Conservation (phyloP, 2,797 vertebrate species). For the Poecilia picta region DNA sequence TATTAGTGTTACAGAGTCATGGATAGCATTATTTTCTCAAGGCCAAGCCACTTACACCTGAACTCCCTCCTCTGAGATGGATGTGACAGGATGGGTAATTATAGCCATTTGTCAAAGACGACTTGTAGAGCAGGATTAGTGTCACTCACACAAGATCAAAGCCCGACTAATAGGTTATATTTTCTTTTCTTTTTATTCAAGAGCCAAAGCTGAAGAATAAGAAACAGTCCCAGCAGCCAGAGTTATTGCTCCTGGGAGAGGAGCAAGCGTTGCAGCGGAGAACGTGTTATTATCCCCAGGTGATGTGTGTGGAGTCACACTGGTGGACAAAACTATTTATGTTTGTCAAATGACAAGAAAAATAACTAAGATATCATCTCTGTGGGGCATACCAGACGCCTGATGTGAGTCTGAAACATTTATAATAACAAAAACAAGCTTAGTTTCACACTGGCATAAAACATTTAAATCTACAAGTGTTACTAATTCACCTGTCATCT, state of each 20-base stretch:
- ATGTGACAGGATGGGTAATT: constrained; percentile 18
- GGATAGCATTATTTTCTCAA: constrained; percentile 15
- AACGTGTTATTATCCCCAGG: constrained; percentile 1
- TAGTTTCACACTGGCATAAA: not conserved
- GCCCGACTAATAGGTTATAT: not conserved
- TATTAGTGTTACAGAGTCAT: constrained; percentile 29
- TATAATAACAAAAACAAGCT: not conserved
- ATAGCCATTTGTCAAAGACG: not conserved
- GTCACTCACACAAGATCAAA: constrained; percentile 13
- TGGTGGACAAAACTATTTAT: not conserved
- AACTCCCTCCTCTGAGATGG: constrained; percentile 10
- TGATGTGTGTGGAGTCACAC: not conserved
- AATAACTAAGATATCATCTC: not conserved
- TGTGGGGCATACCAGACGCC: not conserved
- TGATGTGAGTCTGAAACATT: not conserved
- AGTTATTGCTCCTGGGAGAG: constrained; percentile 34
- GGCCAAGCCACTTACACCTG: constrained; percentile 33
- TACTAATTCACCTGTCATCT: not conserved
- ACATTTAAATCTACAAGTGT: not conserved
- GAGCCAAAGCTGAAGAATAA: not conserved
- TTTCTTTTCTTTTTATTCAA: constrained; percentile 5
- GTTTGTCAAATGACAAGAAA: not conserved
- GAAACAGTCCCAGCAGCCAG: constrained; percentile 4
- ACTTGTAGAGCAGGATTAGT: constrained; percentile 14
- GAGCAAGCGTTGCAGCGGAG: not conserved